These are phyloP conservation scores for Cephalopterus ornatus DNA, from an alignment of 2,113 vertebrate species.

Conservation along the genomic window DNA sequence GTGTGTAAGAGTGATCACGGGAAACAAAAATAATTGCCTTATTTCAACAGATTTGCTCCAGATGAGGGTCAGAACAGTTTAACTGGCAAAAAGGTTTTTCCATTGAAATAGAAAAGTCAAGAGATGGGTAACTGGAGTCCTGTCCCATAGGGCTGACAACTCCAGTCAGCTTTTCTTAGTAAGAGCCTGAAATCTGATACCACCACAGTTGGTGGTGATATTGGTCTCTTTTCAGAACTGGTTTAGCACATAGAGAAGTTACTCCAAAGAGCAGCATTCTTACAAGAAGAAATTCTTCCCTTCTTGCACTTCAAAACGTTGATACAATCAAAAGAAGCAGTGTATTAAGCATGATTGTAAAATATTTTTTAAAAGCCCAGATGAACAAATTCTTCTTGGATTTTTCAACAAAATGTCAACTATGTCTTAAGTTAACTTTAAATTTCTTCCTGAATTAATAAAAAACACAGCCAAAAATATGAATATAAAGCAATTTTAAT, in stretches of 20 bases:
- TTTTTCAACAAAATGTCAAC: background rate
- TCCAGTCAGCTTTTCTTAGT: background rate
- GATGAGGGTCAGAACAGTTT: background rate
- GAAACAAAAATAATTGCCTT: background rate
- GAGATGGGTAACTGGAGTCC: background rate
- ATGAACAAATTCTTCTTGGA: background rate
- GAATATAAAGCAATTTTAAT: conserved; percentile 73
- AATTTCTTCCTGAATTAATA: background rate
- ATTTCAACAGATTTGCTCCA: background rate
- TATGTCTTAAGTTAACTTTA: background rate
- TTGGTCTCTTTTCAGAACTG: background rate
- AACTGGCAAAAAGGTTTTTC: background rate
- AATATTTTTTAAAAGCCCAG: background rate
- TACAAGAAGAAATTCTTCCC: background rate
- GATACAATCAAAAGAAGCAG: background rate
- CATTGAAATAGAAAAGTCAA: background rate
- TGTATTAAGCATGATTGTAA: background rate
- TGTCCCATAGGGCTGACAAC: rapidly evolving
- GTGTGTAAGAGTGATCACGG: rapidly evolving
- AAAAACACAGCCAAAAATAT: conserved; percentile 46
- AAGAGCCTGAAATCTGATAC: background rate
- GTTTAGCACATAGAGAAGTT: background rate
- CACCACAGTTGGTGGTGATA: background rate
- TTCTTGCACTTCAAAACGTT: background rate
- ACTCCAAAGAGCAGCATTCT: background rate